Conservation (phyloP, 2,113 vertebrate genomes). For the Mastomys coucha region DNA sequence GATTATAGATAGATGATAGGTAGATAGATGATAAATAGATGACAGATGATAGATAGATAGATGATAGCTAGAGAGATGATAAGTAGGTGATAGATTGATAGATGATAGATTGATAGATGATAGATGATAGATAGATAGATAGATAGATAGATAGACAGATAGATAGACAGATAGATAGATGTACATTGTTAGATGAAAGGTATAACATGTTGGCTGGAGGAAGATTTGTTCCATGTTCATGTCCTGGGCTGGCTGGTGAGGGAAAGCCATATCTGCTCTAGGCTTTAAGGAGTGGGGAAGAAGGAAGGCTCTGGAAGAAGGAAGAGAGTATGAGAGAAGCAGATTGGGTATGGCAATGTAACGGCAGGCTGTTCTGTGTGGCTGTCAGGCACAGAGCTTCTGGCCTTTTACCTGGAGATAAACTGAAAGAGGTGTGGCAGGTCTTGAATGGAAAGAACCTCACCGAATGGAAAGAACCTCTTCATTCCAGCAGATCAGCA, state of each 20-base stretch:
- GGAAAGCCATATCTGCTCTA: not conserved
- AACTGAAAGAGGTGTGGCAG: conserved; percentile 39
- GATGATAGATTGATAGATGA: not conserved
- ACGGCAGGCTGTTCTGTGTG: not conserved
- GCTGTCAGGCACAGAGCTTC: not conserved
- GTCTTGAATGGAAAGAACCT: no score
- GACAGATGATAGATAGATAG: not conserved
- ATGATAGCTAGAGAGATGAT: not conserved
- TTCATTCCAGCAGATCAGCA: conserved; percentile 70
- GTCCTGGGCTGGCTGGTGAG: not conserved
- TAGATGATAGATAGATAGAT: not conserved
- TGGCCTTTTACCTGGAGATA: conserved; percentile 30
- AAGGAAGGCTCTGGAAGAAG: not conserved
- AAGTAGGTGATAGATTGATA: not conserved
- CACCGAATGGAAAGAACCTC: not conserved
- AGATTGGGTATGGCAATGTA: not conserved
- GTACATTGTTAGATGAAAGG: not conserved
- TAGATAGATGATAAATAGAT: not conserved
- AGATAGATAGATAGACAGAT: not conserved
- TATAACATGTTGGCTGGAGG: no score
- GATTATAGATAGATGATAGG: not conserved
- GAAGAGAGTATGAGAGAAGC: conserved; percentile 1
- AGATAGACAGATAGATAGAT: not conserved
- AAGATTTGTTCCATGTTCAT: not conserved
- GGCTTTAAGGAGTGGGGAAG: not conserved